Evolutionary conservation across 92 coral and sea anemone species (phyloP).

Genomic region (Porites evermanni): DNA sequence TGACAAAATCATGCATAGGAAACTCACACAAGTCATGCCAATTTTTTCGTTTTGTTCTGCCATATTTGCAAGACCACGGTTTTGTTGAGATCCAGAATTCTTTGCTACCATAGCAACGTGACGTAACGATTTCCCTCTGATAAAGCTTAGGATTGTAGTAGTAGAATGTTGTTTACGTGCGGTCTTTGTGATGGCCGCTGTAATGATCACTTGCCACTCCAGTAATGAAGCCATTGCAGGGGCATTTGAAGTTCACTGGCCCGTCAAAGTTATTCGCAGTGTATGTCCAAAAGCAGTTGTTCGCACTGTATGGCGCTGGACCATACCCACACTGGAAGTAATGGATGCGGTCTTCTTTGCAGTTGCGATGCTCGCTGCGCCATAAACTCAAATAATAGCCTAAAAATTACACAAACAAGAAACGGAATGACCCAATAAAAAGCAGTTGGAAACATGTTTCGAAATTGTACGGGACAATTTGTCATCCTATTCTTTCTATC

Average conservation of each 20-base stretch:
- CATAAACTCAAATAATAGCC: conserved; percentile 3
- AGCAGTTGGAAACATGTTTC: too few species aligned
- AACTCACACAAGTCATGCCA: too few species aligned
- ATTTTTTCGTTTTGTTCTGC: too few species aligned
- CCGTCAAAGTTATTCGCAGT: conserved; percentile 26
- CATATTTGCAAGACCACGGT: too few species aligned
- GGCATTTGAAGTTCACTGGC: background rate
- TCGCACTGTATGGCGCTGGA: background rate
- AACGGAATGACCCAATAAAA: too few species aligned
- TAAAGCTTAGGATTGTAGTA: too few species aligned
- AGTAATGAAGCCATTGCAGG: background rate
- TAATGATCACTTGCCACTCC: background rate
- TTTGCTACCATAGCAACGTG: too few species aligned
- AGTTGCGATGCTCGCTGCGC: conserved; percentile 29
- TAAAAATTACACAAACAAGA: background rate
- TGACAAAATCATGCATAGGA: too few species aligned
- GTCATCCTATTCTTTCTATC: too few species aligned
- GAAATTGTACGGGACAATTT: too few species aligned
- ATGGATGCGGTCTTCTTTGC: conserved; percentile 58
- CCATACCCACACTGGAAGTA: conserved; percentile 1
- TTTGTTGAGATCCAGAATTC: too few species aligned
- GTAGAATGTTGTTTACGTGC: background rate
- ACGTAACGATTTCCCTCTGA: too few species aligned
- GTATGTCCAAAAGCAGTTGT: conserved; percentile 31
- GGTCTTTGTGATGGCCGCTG: background rate